Conservation (phyloP, 2,888 invertebrate genomes). For the Plagodis dolabraria region DNA sequence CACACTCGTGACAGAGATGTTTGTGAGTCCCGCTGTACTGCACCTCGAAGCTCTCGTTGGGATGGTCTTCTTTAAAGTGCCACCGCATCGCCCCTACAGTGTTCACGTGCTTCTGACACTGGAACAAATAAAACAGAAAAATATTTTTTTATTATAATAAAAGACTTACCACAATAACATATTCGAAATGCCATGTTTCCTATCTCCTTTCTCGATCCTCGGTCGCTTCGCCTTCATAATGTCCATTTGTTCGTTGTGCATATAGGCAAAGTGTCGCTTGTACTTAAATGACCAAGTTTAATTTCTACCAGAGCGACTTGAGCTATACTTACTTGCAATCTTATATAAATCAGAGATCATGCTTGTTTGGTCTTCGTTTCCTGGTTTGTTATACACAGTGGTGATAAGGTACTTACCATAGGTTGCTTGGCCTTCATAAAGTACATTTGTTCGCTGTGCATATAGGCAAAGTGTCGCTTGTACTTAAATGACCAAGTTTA, state of each 20-base stretch:
- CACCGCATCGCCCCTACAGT: conserved; percentile 12
- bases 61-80: conserved; percentile 23
- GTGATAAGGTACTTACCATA: no score
- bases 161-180: no score
- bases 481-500: not conserved
- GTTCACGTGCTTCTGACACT: conserved; percentile 10
- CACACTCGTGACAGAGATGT: conserved; percentile 24
- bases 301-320: no score
- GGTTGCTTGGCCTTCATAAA: not conserved
- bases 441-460: not conserved
- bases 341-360: no score
- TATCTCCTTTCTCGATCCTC: not conserved
- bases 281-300: not conserved
- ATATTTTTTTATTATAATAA: no score
- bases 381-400: no score
- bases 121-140: not conserved
- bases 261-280: not conserved
- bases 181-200: not conserved
- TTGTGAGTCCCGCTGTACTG: conserved; percentile 10
- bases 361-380: no score
- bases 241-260: not conserved
- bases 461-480: not conserved
- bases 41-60: conserved; percentile 6
- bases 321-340: no score
- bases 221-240: not conserved